Evolutionary conservation across 2,113 vertebrate genomes (phyloP).

Genomic region (Phrynosoma blainvillii): DNA sequence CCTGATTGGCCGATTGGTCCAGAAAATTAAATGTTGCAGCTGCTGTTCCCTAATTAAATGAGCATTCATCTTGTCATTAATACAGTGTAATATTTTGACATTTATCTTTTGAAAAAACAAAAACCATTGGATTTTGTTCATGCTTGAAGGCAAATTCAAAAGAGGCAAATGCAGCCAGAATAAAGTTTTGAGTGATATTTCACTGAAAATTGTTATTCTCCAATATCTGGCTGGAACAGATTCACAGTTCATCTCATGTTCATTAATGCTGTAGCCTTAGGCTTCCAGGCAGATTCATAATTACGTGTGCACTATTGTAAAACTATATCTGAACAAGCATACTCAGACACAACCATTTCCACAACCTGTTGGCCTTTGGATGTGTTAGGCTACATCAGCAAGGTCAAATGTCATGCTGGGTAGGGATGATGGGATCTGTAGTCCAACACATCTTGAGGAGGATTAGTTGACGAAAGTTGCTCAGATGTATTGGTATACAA

Average conservation of each 20-base stretch:
- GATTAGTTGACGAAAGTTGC: neutral
- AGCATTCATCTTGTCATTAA: conserved; percentile 38
- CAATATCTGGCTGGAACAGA: neutral
- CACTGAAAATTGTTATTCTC: conserved; percentile 12
- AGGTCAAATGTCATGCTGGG: neutral
- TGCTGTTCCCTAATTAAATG: conserved; percentile 35
- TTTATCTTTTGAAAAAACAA: neutral
- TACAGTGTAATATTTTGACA: conserved; percentile 32
- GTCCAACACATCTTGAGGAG: neutral
- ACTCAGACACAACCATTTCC: neutral
- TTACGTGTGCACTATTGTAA: neutral
- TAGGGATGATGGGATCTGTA: neutral
- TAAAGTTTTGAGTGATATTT: conserved; percentile 25
- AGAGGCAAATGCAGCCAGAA: conserved; percentile 16
- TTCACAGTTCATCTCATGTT: conserved; percentile 7
- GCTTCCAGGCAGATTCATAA: neutral
- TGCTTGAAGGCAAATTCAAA: conserved; percentile 29
- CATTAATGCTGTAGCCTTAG: neutral
- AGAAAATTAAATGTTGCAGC: conserved; percentile 34
- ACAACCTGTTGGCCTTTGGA: neutral
- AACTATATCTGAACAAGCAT: neutral
- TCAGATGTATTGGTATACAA: neutral
- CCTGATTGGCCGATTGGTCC: conserved; percentile 26
- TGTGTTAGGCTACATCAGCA: neutral
- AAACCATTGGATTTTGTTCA: conserved; percentile 11